These are phyloP conservation scores for Deroptyus accipitrinus DNA, from an alignment of 2,113 vertebrate genomes.

Conservation along the genomic window DNA sequence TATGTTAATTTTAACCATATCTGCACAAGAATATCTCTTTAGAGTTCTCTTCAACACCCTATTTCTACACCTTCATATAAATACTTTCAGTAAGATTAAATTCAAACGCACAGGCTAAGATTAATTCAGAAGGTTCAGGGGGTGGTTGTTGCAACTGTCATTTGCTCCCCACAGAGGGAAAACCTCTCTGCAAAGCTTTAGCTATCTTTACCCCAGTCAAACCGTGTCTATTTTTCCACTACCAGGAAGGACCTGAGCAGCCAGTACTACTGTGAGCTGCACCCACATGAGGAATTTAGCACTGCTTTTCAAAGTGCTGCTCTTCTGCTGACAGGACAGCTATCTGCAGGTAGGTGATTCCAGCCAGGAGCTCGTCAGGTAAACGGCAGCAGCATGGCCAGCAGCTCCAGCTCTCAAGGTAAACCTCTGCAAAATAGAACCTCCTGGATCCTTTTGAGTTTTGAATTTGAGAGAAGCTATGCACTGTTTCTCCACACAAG, in stretches of 20 bases:
- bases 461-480: not conserved
- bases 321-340: not conserved
- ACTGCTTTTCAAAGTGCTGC: not conserved
- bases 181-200: not conserved
- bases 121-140: not conserved
- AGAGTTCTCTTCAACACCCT: not conserved
- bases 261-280: not conserved
- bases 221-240: not conserved
- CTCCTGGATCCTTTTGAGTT: not conserved
- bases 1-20: not conserved
- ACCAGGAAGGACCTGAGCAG: not conserved
- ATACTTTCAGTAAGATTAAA: not conserved
- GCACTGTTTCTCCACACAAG: not conserved
- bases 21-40: not conserved
- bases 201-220: not conserved
- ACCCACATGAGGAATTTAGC: not conserved
- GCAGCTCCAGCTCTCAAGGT: not conserved
- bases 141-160: not conserved
- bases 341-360: not conserved
- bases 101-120: not conserved
- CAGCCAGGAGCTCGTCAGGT: not conserved
- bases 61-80: not conserved
- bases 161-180: not conserved
- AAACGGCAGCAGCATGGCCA: not conserved
- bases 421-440: not conserved